Evolutionary conservation across 2,113 vertebrate species (phyloP).

Genomic region (Eira barbara): DNA sequence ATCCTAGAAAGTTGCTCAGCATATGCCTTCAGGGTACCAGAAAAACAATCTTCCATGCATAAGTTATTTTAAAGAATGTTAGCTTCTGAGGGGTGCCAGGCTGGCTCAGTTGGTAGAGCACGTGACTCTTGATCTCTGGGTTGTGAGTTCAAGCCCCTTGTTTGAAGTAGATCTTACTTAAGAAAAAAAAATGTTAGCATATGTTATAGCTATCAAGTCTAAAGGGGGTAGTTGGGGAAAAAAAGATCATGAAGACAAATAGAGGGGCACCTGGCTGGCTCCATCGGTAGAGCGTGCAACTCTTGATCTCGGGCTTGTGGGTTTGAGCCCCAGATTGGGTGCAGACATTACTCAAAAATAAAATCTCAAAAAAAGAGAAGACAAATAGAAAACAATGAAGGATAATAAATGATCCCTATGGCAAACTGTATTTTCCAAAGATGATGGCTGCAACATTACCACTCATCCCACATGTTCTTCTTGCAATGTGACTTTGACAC

Average conservation of each 20-base stretch:
- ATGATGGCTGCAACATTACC: background rate
- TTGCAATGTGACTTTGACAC: background rate
- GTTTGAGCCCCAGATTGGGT: background rate
- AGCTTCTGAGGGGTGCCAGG: background rate
- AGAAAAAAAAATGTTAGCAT: background rate
- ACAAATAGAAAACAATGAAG: background rate
- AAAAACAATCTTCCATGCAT: background rate
- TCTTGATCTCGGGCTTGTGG: background rate
- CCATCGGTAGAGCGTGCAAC: background rate
- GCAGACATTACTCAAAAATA: background rate
- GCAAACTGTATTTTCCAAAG: conserved; percentile 9
- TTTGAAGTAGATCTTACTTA: background rate
- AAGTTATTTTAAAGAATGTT: conserved; percentile 45
- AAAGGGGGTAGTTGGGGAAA: background rate
- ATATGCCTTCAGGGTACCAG: background rate
- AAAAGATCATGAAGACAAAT: conserved; percentile 16
- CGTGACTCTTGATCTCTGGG: background rate
- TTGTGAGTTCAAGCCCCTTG: background rate
- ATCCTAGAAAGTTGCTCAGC: background rate
- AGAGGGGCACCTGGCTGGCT: background rate
- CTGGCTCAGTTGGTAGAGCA: background rate
- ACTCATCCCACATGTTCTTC: background rate
- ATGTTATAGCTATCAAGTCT: background rate
- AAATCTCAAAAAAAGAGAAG: background rate
- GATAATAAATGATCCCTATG: background rate